Evolutionary conservation across 2,113 vertebrate genomes (phyloP).

Genomic region (Salvator merianae): DNA sequence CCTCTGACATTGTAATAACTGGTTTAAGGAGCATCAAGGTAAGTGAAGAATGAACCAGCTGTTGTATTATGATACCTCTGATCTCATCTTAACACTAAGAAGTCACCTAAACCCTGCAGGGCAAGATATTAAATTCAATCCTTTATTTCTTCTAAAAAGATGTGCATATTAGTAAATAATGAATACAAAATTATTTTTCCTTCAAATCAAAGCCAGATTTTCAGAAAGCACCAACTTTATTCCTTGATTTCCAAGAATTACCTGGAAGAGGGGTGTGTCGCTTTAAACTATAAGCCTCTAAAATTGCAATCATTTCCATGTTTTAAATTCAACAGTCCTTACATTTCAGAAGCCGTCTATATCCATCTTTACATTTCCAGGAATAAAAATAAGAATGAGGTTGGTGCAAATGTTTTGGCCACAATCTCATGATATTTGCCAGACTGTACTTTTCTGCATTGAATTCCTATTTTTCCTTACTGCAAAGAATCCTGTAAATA

Average conservation of each 20-base stretch:
- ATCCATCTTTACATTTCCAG: too few species aligned
- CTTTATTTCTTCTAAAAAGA: not conserved
- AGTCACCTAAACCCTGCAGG: not conserved
- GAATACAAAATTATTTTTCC: not conserved
- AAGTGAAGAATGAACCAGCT: not conserved
- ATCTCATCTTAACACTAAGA: not conserved
- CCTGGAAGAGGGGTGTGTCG: not conserved
- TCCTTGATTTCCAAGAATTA: not conserved
- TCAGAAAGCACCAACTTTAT: not conserved
- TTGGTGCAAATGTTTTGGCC: too few species aligned
- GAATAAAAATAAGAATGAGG: too few species aligned
- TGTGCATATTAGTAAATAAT: too few species aligned
- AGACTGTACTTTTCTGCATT: too few species aligned
- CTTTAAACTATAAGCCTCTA: not conserved
- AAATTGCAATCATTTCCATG: not conserved
- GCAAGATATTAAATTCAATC: not conserved
- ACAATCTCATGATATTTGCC: too few species aligned
- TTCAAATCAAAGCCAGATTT: not conserved
- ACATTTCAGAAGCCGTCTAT: not conserved
- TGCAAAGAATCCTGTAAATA: too few species aligned
- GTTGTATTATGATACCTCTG: not conserved
- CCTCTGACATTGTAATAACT: conserved; percentile 12
- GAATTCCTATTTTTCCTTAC: too few species aligned
- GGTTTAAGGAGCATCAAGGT: conserved; percentile 20
- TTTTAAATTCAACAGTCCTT: not conserved